phyloP scores from a whole-genome alignment of 2,888 invertebrate genomes.

The Serripes groenlandicus region DNA sequence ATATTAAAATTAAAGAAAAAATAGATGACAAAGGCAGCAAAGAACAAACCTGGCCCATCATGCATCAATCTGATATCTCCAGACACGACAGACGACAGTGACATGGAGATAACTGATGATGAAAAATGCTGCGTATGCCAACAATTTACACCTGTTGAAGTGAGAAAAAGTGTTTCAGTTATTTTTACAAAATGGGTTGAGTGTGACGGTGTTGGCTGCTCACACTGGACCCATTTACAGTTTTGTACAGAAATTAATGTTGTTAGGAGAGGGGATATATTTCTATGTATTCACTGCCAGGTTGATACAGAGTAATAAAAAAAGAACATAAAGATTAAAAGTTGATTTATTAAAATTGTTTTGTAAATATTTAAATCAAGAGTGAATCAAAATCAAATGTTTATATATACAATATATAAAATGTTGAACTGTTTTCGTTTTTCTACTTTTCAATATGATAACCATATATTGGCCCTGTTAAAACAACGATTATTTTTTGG shows the following conservation, averaged over 20 bases:
- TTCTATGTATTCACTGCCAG: constrained; percentile 6
- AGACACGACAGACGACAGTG: neutral
- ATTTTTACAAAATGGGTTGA: constrained; percentile 20
- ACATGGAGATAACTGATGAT: neutral
- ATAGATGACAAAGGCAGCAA: neutral
- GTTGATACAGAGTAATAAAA: too few relatives aligned
- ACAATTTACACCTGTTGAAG: neutral
- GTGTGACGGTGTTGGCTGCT: constrained; percentile 10
- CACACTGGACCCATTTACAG: constrained; percentile 3
- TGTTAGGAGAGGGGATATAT: neutral
- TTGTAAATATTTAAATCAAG: too few relatives aligned
- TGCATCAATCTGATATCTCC: neutral
- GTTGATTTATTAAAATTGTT: too few relatives aligned
- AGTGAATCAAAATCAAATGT: too few relatives aligned
- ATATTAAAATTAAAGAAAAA: too few relatives aligned
- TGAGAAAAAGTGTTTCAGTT: neutral
- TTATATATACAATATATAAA: too few relatives aligned
- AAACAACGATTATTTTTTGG: too few relatives aligned
- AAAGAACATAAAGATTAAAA: too few relatives aligned
- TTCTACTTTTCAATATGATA: too few relatives aligned
- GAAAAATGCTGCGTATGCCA: constrained; percentile 29
- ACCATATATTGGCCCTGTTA: too few relatives aligned
- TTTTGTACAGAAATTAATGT: neutral
- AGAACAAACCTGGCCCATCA: too few relatives aligned
- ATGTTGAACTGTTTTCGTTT: too few relatives aligned